phyloP scores from a whole-genome alignment of 2,888 invertebrate species.

The Belgica antarctica region DNA sequence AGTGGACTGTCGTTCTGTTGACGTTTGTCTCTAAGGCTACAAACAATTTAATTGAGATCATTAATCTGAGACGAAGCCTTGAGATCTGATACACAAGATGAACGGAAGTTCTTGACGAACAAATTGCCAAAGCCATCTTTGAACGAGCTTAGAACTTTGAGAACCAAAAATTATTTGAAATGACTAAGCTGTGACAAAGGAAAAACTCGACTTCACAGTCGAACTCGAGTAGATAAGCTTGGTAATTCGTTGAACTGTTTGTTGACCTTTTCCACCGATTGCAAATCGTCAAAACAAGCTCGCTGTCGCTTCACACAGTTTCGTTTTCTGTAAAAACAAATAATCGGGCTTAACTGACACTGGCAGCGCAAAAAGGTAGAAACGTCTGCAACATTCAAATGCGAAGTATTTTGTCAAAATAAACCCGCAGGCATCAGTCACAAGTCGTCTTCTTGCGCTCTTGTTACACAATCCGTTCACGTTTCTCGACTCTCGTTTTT shows the following conservation, averaged over 20 bases:
- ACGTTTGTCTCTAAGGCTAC: too few species aligned
- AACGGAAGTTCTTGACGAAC: too few species aligned
- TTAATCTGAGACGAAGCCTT: too few species aligned
- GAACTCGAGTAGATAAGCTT: too few species aligned
- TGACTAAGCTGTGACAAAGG: too few species aligned
- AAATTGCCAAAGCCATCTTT: too few species aligned
- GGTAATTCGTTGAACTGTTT: neutral
- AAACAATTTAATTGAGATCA: too few species aligned
- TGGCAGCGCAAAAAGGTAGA: conserved; percentile 6
- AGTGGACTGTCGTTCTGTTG: too few species aligned
- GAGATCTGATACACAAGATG: too few species aligned
- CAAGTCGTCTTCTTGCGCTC: neutral
- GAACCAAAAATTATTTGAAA: too few species aligned
- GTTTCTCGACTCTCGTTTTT: neutral
- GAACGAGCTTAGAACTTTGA: too few species aligned
- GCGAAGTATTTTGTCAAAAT: neutral
- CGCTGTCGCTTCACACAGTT: neutral
- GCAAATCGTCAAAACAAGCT: neutral
- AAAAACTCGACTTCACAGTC: too few species aligned
- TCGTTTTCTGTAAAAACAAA: neutral
- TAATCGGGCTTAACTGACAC: neutral
- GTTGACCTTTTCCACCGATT: neutral
- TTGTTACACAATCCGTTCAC: neutral
- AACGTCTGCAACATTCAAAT: neutral
- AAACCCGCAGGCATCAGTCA: neutral